Evolutionary conservation across 2,797 vertebrate species (phyloP).

Genomic region (Spizella passerina): DNA sequence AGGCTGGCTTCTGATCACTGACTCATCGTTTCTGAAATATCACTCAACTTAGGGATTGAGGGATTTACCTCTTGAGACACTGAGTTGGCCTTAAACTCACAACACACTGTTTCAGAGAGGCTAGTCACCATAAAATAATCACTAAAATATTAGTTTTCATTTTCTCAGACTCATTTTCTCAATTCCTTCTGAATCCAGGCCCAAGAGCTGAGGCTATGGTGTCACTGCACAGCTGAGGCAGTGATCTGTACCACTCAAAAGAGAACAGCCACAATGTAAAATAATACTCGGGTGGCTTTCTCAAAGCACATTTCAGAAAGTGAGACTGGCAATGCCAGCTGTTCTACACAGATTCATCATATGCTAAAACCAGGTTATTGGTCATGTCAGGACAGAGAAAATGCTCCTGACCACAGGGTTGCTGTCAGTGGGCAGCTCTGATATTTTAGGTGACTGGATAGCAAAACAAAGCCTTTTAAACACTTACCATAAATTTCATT

Average conservation of each 20-base stretch:
- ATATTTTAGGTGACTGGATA: neutral
- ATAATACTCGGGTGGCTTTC: neutral
- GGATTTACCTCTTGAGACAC: neutral
- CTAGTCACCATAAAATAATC: neutral
- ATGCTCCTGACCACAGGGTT: neutral
- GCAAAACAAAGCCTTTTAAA: neutral
- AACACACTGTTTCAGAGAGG: neutral
- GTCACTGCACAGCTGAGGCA: neutral
- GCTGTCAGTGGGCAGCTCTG: neutral
- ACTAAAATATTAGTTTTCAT: neutral
- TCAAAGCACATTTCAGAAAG: neutral
- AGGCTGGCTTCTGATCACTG: neutral
- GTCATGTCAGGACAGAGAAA: neutral
- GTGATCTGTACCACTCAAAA: neutral
- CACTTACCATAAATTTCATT: slow-evolving; percentile 14
- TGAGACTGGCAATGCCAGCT: neutral
- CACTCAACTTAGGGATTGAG: neutral
- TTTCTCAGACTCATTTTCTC: neutral
- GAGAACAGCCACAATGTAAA: neutral
- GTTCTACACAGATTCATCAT: neutral
- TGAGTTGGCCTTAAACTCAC: neutral
- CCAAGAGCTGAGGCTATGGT: neutral
- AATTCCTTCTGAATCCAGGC: neutral
- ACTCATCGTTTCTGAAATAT: neutral
- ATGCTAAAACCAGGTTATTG: neutral